phyloP scores from a whole-genome alignment of 64 coral and sea anemone species.

The Orbicella faveolata region DNA sequence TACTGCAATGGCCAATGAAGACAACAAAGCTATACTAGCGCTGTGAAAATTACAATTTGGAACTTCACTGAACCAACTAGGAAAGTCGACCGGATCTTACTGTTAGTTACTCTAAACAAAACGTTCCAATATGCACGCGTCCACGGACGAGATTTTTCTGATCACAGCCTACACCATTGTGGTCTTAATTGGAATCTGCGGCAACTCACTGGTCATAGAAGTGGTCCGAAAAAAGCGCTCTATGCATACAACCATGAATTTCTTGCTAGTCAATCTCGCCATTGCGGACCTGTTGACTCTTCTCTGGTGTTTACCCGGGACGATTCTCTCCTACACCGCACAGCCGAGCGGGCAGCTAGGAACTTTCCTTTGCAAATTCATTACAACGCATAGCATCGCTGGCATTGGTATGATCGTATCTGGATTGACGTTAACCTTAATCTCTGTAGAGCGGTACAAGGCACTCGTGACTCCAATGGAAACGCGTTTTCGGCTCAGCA shows the following conservation, averaged over 20 bases:
- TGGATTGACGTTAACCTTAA: slow-evolving; percentile 55
- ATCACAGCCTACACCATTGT: slow-evolving; percentile 35
- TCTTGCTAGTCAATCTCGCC: slow-evolving; percentile 59
- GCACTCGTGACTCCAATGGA: slow-evolving; percentile 48
- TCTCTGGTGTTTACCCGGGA: slow-evolving; percentile 51
- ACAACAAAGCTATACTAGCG: background rate
- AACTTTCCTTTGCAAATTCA: slow-evolving; percentile 57
- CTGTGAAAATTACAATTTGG: background rate
- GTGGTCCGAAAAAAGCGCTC: slow-evolving; percentile 52
- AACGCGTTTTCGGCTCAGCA: slow-evolving; percentile 22
- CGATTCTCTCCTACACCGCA: slow-evolving; percentile 9
- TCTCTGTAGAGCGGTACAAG: slow-evolving; percentile 73
- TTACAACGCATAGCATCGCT: slow-evolving; percentile 54
- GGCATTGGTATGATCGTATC: slow-evolving; percentile 63
- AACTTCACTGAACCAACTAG: background rate
- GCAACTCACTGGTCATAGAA: slow-evolving; percentile 49
- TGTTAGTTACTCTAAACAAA: background rate
- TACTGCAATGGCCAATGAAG: background rate
- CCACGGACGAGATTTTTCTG: slow-evolving; percentile 8
- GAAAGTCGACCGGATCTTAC: background rate
- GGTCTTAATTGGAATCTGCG: slow-evolving; percentile 37
- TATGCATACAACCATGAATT: slow-evolving; percentile 71
- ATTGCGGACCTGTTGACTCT: slow-evolving; percentile 60
- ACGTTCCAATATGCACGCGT: background rate
- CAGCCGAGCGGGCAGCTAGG: slow-evolving; percentile 25